Evolutionary conservation across 2,797 vertebrate genomes (phyloP).

Genomic region (Pelochelys cantorii): DNA sequence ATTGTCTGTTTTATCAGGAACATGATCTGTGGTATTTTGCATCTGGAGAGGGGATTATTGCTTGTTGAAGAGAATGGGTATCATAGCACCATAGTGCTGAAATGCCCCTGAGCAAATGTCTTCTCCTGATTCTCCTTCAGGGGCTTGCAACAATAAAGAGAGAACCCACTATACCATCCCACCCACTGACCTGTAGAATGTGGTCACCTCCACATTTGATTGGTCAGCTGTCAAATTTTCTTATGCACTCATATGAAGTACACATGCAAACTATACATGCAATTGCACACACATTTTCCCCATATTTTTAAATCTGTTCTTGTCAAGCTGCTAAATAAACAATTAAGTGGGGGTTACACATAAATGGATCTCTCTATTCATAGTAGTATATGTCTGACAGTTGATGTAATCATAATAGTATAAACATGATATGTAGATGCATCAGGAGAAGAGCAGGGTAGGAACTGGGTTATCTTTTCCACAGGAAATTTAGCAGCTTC

Average conservation of each 20-base stretch:
- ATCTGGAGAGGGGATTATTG: conserved; percentile 64
- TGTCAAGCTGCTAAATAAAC: conserved; percentile 45
- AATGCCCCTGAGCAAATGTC: conserved; percentile 68
- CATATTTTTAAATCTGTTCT: conserved; percentile 65
- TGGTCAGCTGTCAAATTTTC: too few relatives aligned
- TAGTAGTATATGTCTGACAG: conserved; percentile 14
- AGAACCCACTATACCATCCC: conserved; percentile 23
- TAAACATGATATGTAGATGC: not conserved
- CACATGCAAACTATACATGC: too few relatives aligned
- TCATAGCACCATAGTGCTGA: conserved; percentile 71
- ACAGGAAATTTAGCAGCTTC: not conserved
- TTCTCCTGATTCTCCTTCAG: conserved; percentile 67
- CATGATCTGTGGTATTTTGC: conserved; percentile 71
- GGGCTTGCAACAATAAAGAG: not conserved
- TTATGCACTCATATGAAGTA: too few relatives aligned
- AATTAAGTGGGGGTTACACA: conserved; percentile 43
- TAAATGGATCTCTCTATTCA: conserved; percentile 37
- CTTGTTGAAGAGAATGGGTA: conserved; percentile 69
- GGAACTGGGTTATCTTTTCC: not conserved
- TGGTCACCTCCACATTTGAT: not conserved
- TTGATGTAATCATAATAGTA: accelerated
- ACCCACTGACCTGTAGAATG: conserved; percentile 71
- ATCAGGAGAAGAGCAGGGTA: not conserved
- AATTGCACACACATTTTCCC: conserved; percentile 32
- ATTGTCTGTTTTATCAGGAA: conserved; percentile 75